Evolutionary conservation across 2,888 invertebrate species (phyloP), one percentile per base, ranked within the genome.

Genomic region (Bursaphelenchus okinawaensis): DNA sequence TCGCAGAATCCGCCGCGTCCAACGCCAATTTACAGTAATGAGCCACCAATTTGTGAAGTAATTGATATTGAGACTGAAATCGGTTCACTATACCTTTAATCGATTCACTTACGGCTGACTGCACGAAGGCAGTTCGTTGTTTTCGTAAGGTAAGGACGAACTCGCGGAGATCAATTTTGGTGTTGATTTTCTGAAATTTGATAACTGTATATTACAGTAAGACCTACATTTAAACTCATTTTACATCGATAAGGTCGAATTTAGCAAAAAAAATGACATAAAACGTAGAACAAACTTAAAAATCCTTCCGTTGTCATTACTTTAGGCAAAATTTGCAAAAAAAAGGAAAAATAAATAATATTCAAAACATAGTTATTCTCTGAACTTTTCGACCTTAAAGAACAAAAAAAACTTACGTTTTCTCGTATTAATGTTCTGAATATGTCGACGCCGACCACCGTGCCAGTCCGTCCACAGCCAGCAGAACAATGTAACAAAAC

Each of bases 401-500:
- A n/a, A n/a, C 19, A 20, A 29, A 28, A 8, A n/a, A 22, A 16
- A 55, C 31, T 54, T 55, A 63, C 68, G 7, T 66, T 64, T 12
- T 65, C 59, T 29, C 68, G 61, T 31, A 78, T 71, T 28, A 72
- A 68, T 56, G 75, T 75, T 24, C 76, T 60, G 12, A 79, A 67
- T 52, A 73, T 65, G 59, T 77, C 75, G 27, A 78, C 66, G 0
- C 74, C 76, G 27, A 79, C 78, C n/a, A 79, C 75, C 4, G 77
- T 78, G 9, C 79, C 79, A 3, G 79, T 79, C 58, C 79, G 22
- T 12, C 57, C 29, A 27, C 23, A 22, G n/a, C 24, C 24, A 16
- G 27, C 24, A 75, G 75, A 76, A 72, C 79, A 79, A 64, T 79
- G 79, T 12, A 79, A 72, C 23, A 79, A 67, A 23, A 79, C 70